Evolutionary conservation across 2,888 invertebrate genomes (phyloP).

Genomic region (Helleia helle): DNA sequence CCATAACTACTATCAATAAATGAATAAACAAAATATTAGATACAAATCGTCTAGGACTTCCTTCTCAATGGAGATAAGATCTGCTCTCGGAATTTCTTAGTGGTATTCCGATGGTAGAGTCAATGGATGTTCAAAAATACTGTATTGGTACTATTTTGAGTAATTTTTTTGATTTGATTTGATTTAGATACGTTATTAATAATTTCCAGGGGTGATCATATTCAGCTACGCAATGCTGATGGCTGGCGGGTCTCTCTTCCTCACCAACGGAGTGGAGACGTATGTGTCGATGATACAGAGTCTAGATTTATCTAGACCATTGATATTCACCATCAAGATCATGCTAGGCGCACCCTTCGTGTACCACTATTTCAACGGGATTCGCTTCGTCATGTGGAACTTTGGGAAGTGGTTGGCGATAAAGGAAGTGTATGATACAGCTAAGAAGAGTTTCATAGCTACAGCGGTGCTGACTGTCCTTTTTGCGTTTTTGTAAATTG

Average conservation of each 20-base stretch:
- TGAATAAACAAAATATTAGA: too few species aligned
- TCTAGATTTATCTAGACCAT: constrained; percentile 30
- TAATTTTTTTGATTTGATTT: neutral
- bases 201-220: constrained; percentile 38
- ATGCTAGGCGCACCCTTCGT: constrained; percentile 37
- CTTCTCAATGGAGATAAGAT: too few species aligned
- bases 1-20: too few species aligned
- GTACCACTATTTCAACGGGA: constrained; percentile 48
- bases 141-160: too few species aligned
- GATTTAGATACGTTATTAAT: too few species aligned
- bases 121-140: too few species aligned
- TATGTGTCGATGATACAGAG: constrained; percentile 50
- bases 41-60: too few species aligned
- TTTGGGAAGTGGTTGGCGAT: constrained; percentile 30
- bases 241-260: constrained; percentile 37
- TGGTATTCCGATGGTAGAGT: too few species aligned
- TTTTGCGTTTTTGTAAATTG: constrained; percentile 28
- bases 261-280: constrained; percentile 47
- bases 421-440: constrained; percentile 32
- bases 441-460: constrained; percentile 28
- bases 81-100: too few species aligned
- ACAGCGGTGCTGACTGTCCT: constrained; percentile 22
- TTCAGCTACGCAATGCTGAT: constrained; percentile 34
- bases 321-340: constrained; percentile 36
- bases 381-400: constrained; percentile 46